Conservation (phyloP, 2,797 vertebrate species). For the Labroides dimidiatus region DNA sequence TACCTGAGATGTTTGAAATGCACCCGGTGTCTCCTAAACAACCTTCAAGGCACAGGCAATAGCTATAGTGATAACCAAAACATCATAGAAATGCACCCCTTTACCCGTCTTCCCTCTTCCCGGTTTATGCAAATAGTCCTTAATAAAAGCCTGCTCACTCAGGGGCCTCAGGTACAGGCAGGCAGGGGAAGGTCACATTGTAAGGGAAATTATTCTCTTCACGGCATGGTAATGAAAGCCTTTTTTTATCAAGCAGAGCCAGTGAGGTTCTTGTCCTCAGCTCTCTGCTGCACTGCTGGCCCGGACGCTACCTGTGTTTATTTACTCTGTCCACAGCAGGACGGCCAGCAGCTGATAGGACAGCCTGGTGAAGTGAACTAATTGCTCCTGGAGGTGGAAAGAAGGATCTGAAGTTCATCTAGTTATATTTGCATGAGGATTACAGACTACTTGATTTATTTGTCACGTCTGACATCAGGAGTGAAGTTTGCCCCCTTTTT, state of each 20-base stretch:
- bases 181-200: slow-evolving; percentile 81
- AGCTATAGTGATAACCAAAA: slow-evolving; percentile 63
- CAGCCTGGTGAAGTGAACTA: slow-evolving; percentile 38
- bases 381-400: slow-evolving; percentile 21
- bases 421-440: slow-evolving; percentile 14
- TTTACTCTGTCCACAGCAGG: slow-evolving; percentile 63
- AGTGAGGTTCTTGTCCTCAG: slow-evolving; percentile 67
- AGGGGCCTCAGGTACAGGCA: slow-evolving; percentile 73
- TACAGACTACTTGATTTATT: slow-evolving; percentile 9
- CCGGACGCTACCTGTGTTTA: slow-evolving; percentile 62
- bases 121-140: slow-evolving; percentile 77
- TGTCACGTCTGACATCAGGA: not conserved
- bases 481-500: too few species aligned
- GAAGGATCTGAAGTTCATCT: not conserved
- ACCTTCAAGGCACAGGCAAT: slow-evolving; percentile 56
- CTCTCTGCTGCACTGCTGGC: slow-evolving; percentile 60
- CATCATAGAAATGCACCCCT: slow-evolving; percentile 67
- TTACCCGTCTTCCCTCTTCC: slow-evolving; percentile 37
- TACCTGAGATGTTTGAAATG: slow-evolving; percentile 62
- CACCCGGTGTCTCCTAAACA: slow-evolving; percentile 58
- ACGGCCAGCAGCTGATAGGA: slow-evolving; percentile 37
- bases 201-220: slow-evolving; percentile 79
- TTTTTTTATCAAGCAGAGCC: slow-evolving; percentile 61
- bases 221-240: slow-evolving; percentile 75
- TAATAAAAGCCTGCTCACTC: slow-evolving; percentile 80